Evolutionary conservation across 2,888 invertebrate genomes (phyloP).

Genomic region (Metallyticus violacea): DNA sequence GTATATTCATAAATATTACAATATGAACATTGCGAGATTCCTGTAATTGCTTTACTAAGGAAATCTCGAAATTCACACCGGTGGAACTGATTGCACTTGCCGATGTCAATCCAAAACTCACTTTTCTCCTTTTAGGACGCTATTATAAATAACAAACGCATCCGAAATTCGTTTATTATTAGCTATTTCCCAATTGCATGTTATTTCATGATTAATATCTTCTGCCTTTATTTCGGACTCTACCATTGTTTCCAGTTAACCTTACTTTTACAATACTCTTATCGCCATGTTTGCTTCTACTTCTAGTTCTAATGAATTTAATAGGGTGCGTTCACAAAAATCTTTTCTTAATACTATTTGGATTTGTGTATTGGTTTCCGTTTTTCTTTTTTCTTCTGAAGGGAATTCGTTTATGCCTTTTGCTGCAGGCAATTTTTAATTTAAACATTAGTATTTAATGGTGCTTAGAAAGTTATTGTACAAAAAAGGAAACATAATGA

Average conservation of each 20-base stretch:
- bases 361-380: not conserved
- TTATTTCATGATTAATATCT: not conserved
- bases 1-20: no score
- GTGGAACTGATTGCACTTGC: not conserved
- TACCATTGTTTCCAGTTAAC: not conserved
- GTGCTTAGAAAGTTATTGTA: not conserved
- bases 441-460: not conserved
- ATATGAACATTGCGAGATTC: not conserved
- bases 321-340: not conserved
- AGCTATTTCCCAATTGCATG: conserved; percentile 13
- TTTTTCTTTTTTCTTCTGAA: not conserved
- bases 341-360: no score
- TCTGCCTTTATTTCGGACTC: not conserved
- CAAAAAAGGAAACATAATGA: not conserved
- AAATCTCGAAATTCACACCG: not conserved
- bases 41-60: not conserved
- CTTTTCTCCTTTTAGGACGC: not conserved
- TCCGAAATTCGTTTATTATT: conserved; percentile 20
- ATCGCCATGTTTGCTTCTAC: not conserved
- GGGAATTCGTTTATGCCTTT: not conserved
- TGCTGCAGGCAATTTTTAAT: not conserved
- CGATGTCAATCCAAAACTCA: not conserved
- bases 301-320: no score
- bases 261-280: not conserved
- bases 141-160: not conserved